Evolutionary conservation across 2,888 invertebrate genomes (phyloP), one percentile per base, ranked within the genome.

Genomic region (Acleris cristana): DNA sequence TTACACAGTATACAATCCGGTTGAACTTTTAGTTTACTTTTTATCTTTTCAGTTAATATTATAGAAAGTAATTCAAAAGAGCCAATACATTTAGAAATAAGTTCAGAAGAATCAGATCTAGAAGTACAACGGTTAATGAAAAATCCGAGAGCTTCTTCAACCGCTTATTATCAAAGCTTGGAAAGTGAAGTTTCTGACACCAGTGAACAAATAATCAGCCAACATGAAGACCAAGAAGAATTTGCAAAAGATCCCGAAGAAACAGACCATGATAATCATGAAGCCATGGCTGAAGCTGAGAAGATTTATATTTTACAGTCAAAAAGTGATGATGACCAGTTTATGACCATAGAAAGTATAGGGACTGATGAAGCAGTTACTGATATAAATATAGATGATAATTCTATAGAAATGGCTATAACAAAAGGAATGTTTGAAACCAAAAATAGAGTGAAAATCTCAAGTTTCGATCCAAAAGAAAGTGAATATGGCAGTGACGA

Each of bases 341-440:
- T 44, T 7, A 16, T 19, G 8, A 34, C 44, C 4, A 44, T 60
- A 7, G 26, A 18, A 7, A 53, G n/a, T 5, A 59, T 59, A 23
- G 54, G 48, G 23, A 1, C 48, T 18, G 48, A 58, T n/a, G 60
- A 59, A 21, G 34, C 34, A 34, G 34, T 12, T 12, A 14, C 16
- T 21, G 44, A 56, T 40, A 14, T 16, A 23, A 8, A 23, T 6
- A 5, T 7, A 40, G 7, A 6, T 40, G n/a, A 34, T 4, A 16
- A 54, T 44, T 55, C 48, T 2, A 55, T 65, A 19, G 65, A 56
- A 40, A 30, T 59, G 40, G 59, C 65, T 14, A n/a, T 65, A 26
- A 60, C 30, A 21, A 60, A 26, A 56, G 60, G 65, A 4, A 14
- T 30, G 19, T 65, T 65, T 44, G 40, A 55, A n/a, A 55, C 55